phyloP scores from a whole-genome alignment of 2,113 vertebrate genomes.

The Sylvilagus bachmani region DNA sequence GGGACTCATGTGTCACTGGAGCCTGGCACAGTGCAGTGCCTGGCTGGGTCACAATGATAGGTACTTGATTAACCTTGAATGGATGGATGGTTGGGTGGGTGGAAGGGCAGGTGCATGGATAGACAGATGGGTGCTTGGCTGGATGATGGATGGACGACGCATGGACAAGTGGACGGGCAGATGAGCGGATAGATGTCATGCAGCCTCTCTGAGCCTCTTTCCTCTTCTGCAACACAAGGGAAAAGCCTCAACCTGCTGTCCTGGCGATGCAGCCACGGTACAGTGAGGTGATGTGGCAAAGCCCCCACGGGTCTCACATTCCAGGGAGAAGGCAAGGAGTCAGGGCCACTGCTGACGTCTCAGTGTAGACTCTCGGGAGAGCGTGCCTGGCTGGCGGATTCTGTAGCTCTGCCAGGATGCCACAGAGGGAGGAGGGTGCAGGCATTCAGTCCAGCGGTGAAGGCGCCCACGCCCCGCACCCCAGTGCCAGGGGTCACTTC shows the following conservation, averaged over 20 bases:
- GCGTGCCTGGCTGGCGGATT: not conserved
- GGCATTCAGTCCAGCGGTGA: no score
- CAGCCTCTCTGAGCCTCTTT: slow-evolving; percentile 1
- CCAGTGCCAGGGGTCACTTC: no score
- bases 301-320: not conserved
- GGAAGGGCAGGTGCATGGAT: not conserved
- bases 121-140: not conserved
- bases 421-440: not conserved
- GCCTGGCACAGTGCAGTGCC: not conserved
- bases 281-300: not conserved
- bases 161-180: not conserved
- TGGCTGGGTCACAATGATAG: not conserved
- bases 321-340: not conserved
- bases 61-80: not conserved
- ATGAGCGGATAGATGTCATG: not conserved
- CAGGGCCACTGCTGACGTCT: not conserved
- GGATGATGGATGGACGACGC: not conserved
- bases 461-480: no score
- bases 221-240: not conserved
- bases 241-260: slow-evolving; percentile 34
- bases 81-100: not conserved
- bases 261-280: not conserved
- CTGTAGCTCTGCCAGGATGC: not conserved
- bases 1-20: not conserved
- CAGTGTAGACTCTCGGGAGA: not conserved